Evolutionary conservation across 2,113 vertebrate species (phyloP), one percentile per base, ranked within the genome.

Genomic region (Sorex fumeus): DNA sequence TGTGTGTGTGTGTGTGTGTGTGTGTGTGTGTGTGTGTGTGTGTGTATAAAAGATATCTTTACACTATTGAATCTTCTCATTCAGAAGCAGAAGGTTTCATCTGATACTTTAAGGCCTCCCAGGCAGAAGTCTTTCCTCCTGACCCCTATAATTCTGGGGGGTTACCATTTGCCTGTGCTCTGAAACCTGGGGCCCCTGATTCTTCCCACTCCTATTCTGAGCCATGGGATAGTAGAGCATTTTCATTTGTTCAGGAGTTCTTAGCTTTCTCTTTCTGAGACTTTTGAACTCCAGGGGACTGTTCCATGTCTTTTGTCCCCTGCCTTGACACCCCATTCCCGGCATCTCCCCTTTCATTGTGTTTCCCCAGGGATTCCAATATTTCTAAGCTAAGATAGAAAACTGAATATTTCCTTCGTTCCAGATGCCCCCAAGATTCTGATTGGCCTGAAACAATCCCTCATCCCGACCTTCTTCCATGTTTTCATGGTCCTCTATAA

Each of bases 171-270:
- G 27, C 83, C 36, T 12, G 13, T 81, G 15, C 77, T 40, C 40
- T 74, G 66, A 87, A 74, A 47, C 57, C 80, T 74, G 57, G 91
- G n/a, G 60, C 40, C n/a, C 74, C 86, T 70, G 16, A 50, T 50
- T 84, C 70, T 72, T 84, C 15, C 34, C 36, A 21, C 69, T 16
- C 47, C 47, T 47, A 28, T 50, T 62, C 0, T 87, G 64, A 81
- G 66, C 32, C 34, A 67, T 88, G 72, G 86, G 83, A 88, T 32
- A 84, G 10, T 23, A 62, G 66, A 90, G 19, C 66, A 93, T 87
- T 89, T 94, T 34, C 32, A 78, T 96, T 93, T 93, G 47, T 34
- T 82, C 50, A 64, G 84, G 79, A 89, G 84, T 79, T 93, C 57
- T 74, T 32, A 82, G 57, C 45, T 90, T 91, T 95, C 76, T 86